phyloP scores from a whole-genome alignment of 1,140 invertebrate genomes.

The Magallana ariakensis region DNA sequence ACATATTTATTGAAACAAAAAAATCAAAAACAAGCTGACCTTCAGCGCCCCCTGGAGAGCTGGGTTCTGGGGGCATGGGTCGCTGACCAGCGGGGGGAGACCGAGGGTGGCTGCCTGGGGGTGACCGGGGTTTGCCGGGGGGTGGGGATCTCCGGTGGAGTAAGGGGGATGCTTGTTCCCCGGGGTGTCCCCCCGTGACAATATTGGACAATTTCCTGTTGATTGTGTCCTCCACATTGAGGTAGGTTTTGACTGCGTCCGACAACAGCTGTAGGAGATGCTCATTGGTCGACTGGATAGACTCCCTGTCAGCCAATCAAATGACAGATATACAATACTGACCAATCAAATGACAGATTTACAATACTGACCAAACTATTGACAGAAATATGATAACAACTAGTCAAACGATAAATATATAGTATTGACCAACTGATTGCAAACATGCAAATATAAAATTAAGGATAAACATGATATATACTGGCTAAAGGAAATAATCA shows the following conservation, averaged over 20 bases:
- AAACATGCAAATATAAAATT: too few relatives aligned
- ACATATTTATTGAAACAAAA: too few relatives aligned
- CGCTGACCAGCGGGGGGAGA: conserved; percentile 55
- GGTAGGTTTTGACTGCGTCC: conserved; percentile 72
- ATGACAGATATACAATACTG: not conserved
- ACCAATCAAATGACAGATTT: not conserved
- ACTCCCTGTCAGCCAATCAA: conserved; percentile 62
- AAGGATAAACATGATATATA: too few relatives aligned
- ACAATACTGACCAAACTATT: not conserved
- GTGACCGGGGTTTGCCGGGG: conserved; percentile 45
- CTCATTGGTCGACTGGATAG: conserved; percentile 72
- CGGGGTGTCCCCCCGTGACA: conserved; percentile 36
- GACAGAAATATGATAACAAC: not conserved
- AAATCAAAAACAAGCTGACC: not conserved
- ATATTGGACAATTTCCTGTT: conserved; percentile 67
- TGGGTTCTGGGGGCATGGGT: not conserved
- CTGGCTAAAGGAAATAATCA: too few relatives aligned
- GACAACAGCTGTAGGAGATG: conserved; percentile 74
- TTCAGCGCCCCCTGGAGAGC: conserved; percentile 42
- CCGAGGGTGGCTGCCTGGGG: conserved; percentile 26
- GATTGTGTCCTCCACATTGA: conserved; percentile 74
- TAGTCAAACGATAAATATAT: not conserved
- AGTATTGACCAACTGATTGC: not conserved
- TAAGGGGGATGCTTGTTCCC: conserved; percentile 25
- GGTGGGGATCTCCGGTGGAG: conserved; percentile 45